A percentile compares a stretch with the other conserved stretches of the same genome.
Conservation (phyloP, 1,140 invertebrate genomes). For the Galleria mellonella region DNA sequence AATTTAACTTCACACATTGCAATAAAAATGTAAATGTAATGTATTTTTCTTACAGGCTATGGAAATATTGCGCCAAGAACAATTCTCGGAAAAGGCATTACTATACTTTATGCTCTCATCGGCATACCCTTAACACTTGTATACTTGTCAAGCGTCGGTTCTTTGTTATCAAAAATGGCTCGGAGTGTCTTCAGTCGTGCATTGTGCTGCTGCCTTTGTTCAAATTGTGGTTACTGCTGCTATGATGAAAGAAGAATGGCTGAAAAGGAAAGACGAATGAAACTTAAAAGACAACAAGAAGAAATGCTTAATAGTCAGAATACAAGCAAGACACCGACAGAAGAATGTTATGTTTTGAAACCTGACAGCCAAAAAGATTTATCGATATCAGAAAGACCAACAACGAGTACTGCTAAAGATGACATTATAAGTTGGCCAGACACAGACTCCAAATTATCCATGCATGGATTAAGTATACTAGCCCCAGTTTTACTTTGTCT, state of each 20-base stretch:
- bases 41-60: conserved; percentile 81
- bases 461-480: conserved; percentile 84
- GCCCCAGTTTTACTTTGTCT: conserved; percentile 88
- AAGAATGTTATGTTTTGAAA: conserved; percentile 84
- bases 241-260: conserved; percentile 90
- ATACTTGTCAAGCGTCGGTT: conserved; percentile 89
- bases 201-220: conserved; percentile 88
- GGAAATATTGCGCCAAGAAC: conserved; percentile 89
- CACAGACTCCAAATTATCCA: conserved; percentile 82
- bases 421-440: conserved; percentile 73
- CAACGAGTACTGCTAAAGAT: conserved; percentile 59
- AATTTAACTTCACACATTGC: conserved; percentile 19
- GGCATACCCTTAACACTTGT: conserved; percentile 94
- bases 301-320: conserved; percentile 82
- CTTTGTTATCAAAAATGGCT: conserved; percentile 89
- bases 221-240: conserved; percentile 90
- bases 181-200: conserved; percentile 90
- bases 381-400: conserved; percentile 56
- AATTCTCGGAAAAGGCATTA: conserved; percentile 87
- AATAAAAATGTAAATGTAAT: not conserved
- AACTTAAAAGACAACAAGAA: conserved; percentile 85
- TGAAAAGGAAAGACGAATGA: conserved; percentile 87
- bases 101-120: conserved; percentile 90
- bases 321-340: conserved; percentile 68
- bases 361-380: conserved; percentile 63